Conservation (phyloP, 2,797 vertebrate genomes). For the Xenentodon cancila region DNA sequence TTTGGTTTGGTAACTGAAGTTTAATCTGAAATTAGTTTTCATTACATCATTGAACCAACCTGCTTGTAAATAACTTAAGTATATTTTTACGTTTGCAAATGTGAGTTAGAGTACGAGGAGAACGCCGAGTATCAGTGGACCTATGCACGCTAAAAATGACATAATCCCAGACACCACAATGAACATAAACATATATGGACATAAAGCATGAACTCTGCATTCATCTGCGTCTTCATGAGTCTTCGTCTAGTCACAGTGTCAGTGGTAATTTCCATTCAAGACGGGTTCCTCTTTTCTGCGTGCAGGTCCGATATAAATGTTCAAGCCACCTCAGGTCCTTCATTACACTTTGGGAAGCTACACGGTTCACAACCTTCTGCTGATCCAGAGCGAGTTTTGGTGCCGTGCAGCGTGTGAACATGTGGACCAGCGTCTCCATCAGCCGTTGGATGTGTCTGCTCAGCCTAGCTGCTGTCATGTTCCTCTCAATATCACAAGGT, state of each 20-base stretch:
- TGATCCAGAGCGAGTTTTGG: slow-evolving; percentile 1
- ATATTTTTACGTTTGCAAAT: no score
- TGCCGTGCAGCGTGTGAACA: slow-evolving; percentile 17
- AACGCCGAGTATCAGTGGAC: no score
- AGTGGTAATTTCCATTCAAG: slow-evolving; percentile 25
- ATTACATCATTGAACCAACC: no score
- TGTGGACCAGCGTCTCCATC: slow-evolving; percentile 19
- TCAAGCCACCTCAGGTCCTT: not conserved
- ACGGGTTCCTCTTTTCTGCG: slow-evolving; percentile 25
- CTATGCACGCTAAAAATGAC: not conserved
- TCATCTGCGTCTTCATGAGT: not conserved
- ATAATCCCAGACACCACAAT: not conserved
- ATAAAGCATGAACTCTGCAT: no score
- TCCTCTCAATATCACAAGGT: slow-evolving; percentile 30
- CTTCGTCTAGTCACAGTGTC: not conserved
- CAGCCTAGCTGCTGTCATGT: slow-evolving; percentile 24
- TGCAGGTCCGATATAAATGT: not conserved
- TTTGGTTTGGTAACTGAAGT: no score
- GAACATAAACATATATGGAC: not conserved
- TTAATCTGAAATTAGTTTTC: no score
- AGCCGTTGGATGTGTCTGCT: slow-evolving; percentile 37
- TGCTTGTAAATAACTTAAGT: not conserved
- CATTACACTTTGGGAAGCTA: not conserved
- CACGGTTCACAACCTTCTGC: not conserved
- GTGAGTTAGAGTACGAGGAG: no score